These are phyloP conservation scores for Lepus timidus DNA, from an alignment of 2,113 vertebrate species.

Conservation along the genomic window DNA sequence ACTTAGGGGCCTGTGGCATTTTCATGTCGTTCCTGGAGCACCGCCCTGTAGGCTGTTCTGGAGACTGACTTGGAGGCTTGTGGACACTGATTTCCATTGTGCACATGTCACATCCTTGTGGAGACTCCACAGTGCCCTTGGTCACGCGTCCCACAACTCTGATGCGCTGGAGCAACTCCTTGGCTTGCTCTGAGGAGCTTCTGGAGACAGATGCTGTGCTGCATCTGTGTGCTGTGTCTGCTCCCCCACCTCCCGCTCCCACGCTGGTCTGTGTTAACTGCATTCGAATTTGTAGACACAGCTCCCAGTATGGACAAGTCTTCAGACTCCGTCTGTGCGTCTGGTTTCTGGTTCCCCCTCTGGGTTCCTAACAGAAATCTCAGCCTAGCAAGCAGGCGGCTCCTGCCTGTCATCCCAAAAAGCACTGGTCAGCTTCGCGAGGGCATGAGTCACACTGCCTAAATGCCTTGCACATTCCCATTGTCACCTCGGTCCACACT, in stretches of 20 bases:
- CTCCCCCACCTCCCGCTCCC: fast-evolving
- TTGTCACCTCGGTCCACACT: not conserved
- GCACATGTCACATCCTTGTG: not conserved
- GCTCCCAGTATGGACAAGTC: not conserved
- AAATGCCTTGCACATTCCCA: not conserved
- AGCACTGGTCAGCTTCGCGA: not conserved
- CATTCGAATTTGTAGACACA: not conserved
- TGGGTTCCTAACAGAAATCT: not conserved
- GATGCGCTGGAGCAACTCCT: not conserved
- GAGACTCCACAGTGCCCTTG: not conserved
- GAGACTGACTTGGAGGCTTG: not conserved
- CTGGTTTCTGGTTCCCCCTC: not conserved
- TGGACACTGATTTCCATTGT: not conserved
- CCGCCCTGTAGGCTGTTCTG: not conserved
- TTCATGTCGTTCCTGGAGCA: not conserved
- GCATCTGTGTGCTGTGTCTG: not conserved
- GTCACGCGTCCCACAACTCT: not conserved
- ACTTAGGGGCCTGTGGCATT: not conserved
- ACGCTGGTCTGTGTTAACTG: not conserved
- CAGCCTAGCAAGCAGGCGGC: not conserved
- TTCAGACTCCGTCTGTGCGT: not conserved
- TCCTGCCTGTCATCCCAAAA: not conserved
- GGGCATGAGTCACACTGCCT: not conserved
- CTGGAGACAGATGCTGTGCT: fast-evolving
- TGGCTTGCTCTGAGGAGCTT: not conserved